phyloP scores from a whole-genome alignment of 2,113 vertebrate species.

The Stomatorhinus ivindoensis region DNA sequence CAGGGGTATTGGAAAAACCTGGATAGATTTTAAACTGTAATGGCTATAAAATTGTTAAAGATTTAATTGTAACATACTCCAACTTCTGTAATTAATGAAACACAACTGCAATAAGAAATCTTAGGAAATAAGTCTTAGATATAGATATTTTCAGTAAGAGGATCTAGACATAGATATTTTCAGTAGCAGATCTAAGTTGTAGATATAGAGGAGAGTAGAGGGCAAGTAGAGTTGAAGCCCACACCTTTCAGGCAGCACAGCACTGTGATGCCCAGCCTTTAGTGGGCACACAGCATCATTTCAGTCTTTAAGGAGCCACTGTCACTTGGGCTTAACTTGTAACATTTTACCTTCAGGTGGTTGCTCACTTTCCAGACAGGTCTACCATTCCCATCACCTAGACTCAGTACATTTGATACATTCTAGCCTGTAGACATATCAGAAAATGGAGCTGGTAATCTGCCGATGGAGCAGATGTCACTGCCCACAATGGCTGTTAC shows the following conservation, averaged over 20 bases:
- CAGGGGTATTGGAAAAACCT: not conserved
- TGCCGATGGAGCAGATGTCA: not conserved
- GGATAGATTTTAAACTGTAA: not conserved
- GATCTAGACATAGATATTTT: not conserved
- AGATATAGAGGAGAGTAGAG: not conserved
- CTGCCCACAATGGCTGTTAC: not conserved
- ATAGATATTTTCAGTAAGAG: not conserved
- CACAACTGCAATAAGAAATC: not conserved
- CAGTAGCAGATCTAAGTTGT: not conserved
- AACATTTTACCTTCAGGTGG: not conserved
- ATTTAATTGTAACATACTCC: not conserved
- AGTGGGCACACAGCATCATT: not conserved
- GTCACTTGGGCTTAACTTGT: not conserved
- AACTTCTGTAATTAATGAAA: not conserved
- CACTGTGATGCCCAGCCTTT: not conserved
- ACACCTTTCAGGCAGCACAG: not conserved
- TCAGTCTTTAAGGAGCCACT: not conserved
- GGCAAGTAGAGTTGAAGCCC: not conserved
- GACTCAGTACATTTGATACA: not conserved
- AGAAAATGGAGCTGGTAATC: not conserved
- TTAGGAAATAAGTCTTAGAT: not conserved
- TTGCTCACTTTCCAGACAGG: not conserved
- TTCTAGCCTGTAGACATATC: not conserved
- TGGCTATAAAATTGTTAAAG: not conserved
- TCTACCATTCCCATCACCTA: not conserved